These are phyloP conservation scores for Drosophila takahashii DNA, from an alignment of 1,140 invertebrate species.

Conservation along the genomic window DNA sequence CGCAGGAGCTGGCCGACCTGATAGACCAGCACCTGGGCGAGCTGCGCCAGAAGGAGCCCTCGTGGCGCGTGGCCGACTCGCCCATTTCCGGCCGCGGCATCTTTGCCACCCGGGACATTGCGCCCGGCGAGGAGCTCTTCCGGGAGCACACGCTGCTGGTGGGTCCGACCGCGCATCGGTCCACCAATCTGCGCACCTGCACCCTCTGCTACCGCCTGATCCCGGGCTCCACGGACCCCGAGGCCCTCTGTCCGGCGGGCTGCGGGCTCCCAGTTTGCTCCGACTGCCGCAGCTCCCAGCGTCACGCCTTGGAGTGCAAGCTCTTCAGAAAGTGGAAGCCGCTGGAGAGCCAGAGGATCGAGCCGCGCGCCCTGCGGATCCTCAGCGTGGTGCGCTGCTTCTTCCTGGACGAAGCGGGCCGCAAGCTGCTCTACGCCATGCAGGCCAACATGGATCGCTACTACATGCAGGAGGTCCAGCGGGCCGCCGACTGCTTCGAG, in stretches of 20 bases:
- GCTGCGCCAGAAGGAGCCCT: slow-evolving; percentile 43
- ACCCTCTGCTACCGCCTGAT: slow-evolving; percentile 65
- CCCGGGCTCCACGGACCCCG: slow-evolving; percentile 59
- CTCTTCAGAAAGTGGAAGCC: slow-evolving; percentile 86
- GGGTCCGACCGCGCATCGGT: slow-evolving; percentile 86
- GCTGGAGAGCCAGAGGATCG: slow-evolving; percentile 85
- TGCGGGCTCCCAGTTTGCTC: slow-evolving; percentile 84
- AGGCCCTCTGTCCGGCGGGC: slow-evolving; percentile 84
- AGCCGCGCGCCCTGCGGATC: slow-evolving; percentile 85
- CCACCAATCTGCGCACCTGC: slow-evolving; percentile 69
- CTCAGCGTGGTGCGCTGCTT: slow-evolving; percentile 88
- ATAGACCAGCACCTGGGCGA: slow-evolving; percentile 73
- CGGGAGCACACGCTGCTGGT: slow-evolving; percentile 88
- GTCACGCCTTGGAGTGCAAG: slow-evolving; percentile 87
- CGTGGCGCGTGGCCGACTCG: slow-evolving; percentile 86
- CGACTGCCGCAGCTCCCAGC: slow-evolving; percentile 86
- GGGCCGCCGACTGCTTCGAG: slow-evolving; percentile 87
- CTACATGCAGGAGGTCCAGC: slow-evolving; percentile 87
- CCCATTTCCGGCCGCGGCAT: slow-evolving; percentile 88
- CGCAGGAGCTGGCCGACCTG: slow-evolving; percentile 66
- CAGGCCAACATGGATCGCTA: slow-evolving; percentile 86
- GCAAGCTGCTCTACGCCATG: slow-evolving; percentile 86
- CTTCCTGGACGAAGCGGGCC: slow-evolving; percentile 86
- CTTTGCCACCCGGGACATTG: slow-evolving; percentile 88
- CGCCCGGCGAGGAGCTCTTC: slow-evolving; percentile 88